Conservation (phyloP, 2,797 vertebrate genomes). For the Galaxias olidus region DNA sequence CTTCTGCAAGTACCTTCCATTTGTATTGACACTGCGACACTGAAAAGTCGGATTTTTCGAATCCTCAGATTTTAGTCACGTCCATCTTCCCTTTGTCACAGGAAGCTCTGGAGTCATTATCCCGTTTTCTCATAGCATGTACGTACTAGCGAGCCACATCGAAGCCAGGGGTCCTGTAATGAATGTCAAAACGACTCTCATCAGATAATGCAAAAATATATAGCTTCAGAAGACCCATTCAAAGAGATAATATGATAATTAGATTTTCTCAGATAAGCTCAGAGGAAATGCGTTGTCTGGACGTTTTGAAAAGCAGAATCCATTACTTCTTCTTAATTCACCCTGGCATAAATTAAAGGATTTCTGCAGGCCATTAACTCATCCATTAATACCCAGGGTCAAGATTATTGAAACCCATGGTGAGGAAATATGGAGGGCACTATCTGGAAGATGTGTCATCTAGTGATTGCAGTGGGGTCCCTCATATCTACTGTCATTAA, state of each 20-base stretch:
- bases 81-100: constrained; percentile 50
- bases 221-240: constrained; percentile 76
- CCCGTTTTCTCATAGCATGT: constrained; percentile 73
- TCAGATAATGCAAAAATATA: constrained; percentile 74
- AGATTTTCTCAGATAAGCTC: constrained; percentile 80
- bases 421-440: constrained; percentile 78
- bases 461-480: constrained; percentile 71
- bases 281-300: constrained; percentile 79
- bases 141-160: constrained; percentile 73
- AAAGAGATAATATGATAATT: constrained; percentile 83
- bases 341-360: constrained; percentile 83
- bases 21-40: constrained; percentile 67
- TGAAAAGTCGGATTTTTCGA: constrained; percentile 63
- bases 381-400: constrained; percentile 83
- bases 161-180: constrained; percentile 77
- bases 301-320: constrained; percentile 81
- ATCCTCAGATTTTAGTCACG: constrained; percentile 42
- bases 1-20: constrained; percentile 63
- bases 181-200: constrained; percentile 80
- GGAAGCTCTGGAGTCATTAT: constrained; percentile 66
- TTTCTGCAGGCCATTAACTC: constrained; percentile 82
- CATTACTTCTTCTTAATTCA: constrained; percentile 84
- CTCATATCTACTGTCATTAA: constrained; percentile 72
- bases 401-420: constrained; percentile 80
- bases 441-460: constrained; percentile 76